These are phyloP conservation scores for Corvus cornix DNA, from an alignment of 2,113 vertebrate species.

Conservation along the genomic window DNA sequence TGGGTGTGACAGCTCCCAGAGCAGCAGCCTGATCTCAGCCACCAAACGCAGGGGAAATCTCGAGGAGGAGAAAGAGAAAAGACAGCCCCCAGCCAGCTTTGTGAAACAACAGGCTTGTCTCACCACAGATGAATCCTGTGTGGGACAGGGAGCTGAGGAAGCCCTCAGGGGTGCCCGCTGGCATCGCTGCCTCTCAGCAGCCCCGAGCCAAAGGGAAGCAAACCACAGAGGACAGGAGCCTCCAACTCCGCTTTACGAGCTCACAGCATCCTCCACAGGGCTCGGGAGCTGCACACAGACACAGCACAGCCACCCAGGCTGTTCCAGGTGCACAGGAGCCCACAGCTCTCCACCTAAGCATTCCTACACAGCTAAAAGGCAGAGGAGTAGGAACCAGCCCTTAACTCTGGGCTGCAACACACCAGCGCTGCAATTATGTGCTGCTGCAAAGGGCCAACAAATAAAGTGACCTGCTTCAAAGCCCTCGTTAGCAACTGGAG, in stretches of 20 bases:
- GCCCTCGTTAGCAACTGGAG: background rate
- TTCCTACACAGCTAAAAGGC: background rate
- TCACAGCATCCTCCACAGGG: background rate
- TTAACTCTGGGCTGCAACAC: background rate
- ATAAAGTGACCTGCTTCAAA: background rate
- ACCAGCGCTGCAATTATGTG: background rate
- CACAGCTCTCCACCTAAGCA: background rate
- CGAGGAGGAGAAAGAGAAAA: background rate
- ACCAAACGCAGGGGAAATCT: background rate
- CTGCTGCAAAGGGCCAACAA: slow-evolving; percentile 1
- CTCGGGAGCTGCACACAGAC: background rate
- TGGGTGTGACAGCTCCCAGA: background rate
- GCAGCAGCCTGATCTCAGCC: background rate
- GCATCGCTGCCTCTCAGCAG: background rate
- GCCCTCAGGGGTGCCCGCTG: fast-evolving
- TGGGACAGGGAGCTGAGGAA: background rate
- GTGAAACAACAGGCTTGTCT: background rate
- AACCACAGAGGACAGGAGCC: background rate
- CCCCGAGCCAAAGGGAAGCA: background rate
- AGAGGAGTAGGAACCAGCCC: background rate
- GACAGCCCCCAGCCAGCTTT: background rate
- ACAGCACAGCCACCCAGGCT: background rate
- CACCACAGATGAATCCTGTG: fast-evolving
- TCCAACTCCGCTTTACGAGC: background rate
- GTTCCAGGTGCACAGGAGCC: background rate